These are phyloP conservation scores for Danio tinwini DNA, from an alignment of 2,797 vertebrate species.

Conservation along the genomic window DNA sequence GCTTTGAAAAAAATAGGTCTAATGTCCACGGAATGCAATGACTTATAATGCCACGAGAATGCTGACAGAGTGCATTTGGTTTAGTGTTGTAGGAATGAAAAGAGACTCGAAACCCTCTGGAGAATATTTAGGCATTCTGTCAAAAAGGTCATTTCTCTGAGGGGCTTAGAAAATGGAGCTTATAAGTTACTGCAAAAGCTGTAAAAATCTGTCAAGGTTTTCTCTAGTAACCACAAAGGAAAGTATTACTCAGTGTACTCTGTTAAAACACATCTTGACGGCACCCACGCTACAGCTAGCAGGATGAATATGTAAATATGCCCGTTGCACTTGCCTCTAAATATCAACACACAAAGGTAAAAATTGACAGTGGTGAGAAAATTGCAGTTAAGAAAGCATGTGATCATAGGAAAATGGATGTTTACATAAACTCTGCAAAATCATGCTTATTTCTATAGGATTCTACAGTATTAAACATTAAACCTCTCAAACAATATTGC, in stretches of 20 bases:
- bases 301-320: too few species aligned
- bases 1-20: slow-evolving; percentile 1
- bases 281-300: too few species aligned
- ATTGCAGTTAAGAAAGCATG: too few species aligned
- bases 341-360: too few species aligned
- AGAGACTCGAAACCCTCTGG: slow-evolving; percentile 1
- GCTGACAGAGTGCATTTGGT: slow-evolving; percentile 23
- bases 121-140: slow-evolving; percentile 9
- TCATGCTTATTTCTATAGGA: too few species aligned
- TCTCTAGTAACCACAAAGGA: neutral
- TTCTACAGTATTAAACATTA: too few species aligned
- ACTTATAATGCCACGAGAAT: neutral
- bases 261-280: too few species aligned
- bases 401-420: too few species aligned
- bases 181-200: neutral
- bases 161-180: neutral
- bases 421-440: too few species aligned
- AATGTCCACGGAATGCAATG: neutral
- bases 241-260: neutral
- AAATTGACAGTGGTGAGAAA: too few species aligned
- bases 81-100: neutral
- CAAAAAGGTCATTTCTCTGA: slow-evolving; percentile 13
- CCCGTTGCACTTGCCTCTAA: too few species aligned
- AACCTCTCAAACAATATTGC: too few species aligned
- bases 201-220: neutral